Base-by-base conservation (phyloP, 2,113 vertebrate genomes). In the Rhynchomys soricoides region DNA sequence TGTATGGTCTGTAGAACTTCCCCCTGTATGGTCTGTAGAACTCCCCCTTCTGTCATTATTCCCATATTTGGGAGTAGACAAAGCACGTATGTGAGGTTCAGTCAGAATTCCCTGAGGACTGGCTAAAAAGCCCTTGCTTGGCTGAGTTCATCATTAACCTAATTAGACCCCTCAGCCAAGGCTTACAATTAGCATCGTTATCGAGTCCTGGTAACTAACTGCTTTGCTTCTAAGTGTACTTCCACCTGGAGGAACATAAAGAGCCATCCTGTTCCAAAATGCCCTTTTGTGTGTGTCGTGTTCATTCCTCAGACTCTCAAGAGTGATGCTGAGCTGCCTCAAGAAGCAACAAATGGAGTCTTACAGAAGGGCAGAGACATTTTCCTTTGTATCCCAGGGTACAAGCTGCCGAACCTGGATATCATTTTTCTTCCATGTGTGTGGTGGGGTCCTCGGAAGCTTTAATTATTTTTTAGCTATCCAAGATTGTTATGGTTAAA, bases 91-190 rank as follows among this genome's bases (percentile, higher is more conserved):
- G 26, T 40, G 34, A 40, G 8, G 68, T 1, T 17, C 24, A 7
- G 43, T 4, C 2, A 52, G 8, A 8, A 13, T 37, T 93, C 21
- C 55, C 64, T 94, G 83, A 59, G 95, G 95, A 96, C 12, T 13
- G 15, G 79, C 83, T 79, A 64, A 96, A 89, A 96, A 93, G 91
- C 57, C 22, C 62, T 91, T 93, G 55, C 55, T 89, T 78, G 64
- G 68, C 74, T 94, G 78, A 91, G 66, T 89, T 93, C 55, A 77
- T 82, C 59, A 78, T 96, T 97, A 95, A 79, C 95, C 91, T 97
- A 95, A 96, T 96, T 97, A 91, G 52, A 79, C 71, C 40, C 50
- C 89, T 96, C 96, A 78, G 92, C 62, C 75, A 91, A 96, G 78
- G n/a, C 89, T 94, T 93, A 82, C 64, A 89, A 45, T 95, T 91